Base-by-base conservation (phyloP, 1,140 invertebrate species). In the Microplitis mediator region DNA sequence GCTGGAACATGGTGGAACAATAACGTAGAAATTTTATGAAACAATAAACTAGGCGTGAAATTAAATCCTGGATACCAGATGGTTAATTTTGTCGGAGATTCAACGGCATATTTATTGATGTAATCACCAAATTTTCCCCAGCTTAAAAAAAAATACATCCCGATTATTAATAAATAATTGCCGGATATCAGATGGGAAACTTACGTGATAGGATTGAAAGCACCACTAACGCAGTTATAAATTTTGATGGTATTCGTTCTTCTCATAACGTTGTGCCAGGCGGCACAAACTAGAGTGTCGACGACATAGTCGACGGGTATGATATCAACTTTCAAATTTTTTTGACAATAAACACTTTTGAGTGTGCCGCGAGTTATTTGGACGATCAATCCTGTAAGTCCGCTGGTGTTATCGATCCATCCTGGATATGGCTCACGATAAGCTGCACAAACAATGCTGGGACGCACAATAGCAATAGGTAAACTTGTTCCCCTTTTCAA, bases 321-420 rank as follows among this genome's bases (percentile, higher is more conserved):
- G 6, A 98, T 86, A 79, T 98, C 96, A 23, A 97, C 93, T 13
- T 91, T 89, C 36, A 91, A 89, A 54, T 90, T 85, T 52, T 91
- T 87, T 52, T 94, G 88, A 70, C 94, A 95, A 34, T 94, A 90
- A 72, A 97, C 95, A 14, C 92, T 94, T 73, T 95, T 91, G 35
- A 97, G 91, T 0, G 95, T 92, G 0, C 96, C 97, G 79, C 95
- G 92, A 9, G 94, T 93, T 72, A 95, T 93, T 84, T 95, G 93
- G 90, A 94, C 93, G 82, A 95, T 91, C 35, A 95, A 91, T 16
- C 91, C 84, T 54, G 86, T 93, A n/a, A 93, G 90, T 52, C 97
- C 97, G 83, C 94, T 95, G n/a, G 95, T 89, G 79, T 98, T 98
- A 83, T 99, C 97, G 62, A 98, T 94, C 97, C 97, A 99, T 1